Evolutionary conservation across 64 coral and sea anemone genomes (phyloP).

Genomic region (Stichodactyla helianthus): DNA sequence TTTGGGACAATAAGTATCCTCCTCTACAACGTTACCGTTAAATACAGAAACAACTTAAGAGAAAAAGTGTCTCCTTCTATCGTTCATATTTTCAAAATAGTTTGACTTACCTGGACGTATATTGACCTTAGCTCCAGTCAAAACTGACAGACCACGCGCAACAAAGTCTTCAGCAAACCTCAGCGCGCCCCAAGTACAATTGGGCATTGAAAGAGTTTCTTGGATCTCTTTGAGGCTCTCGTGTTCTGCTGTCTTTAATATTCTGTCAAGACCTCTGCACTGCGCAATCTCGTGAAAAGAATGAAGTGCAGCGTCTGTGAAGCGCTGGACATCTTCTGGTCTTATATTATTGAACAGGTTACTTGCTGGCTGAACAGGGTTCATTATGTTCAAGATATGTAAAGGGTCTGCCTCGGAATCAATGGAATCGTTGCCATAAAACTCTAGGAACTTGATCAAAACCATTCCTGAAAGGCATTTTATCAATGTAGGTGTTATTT

Average conservation of each 20-base stretch:
- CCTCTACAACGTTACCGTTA: too few species aligned
- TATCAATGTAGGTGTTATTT: background rate
- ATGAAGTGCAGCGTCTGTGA: conserved; percentile 74
- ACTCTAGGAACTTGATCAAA: conserved; percentile 62
- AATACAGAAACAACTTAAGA: too few species aligned
- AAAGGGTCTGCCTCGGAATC: conserved; percentile 22
- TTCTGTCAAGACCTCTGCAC: conserved; percentile 60
- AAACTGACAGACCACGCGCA: conserved; percentile 23
- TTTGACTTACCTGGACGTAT: conserved; percentile 48
- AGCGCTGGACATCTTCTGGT: conserved; percentile 21
- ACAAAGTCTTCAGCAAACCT: conserved; percentile 85
- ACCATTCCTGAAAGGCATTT: background rate
- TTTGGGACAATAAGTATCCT: too few species aligned
- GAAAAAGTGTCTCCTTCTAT: too few species aligned
- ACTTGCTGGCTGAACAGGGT: conserved; percentile 30
- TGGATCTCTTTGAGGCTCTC: conserved; percentile 46
- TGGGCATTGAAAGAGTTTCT: conserved; percentile 56
- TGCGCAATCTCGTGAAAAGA: conserved; percentile 75
- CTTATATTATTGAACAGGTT: background rate
- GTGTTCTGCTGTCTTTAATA: conserved; percentile 13
- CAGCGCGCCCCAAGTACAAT: conserved; percentile 48
- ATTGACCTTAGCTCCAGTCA: conserved; percentile 47
- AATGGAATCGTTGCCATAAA: conserved; percentile 22
- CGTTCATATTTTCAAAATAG: background rate
- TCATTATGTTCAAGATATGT: conserved; percentile 28